Percentiles rank a stretch among this genome's conserved stretches.
These are phyloP conservation scores for Umimayanthus kanabou DNA, from an alignment of 92 coral and sea anemone species.

Conservation along the genomic window DNA sequence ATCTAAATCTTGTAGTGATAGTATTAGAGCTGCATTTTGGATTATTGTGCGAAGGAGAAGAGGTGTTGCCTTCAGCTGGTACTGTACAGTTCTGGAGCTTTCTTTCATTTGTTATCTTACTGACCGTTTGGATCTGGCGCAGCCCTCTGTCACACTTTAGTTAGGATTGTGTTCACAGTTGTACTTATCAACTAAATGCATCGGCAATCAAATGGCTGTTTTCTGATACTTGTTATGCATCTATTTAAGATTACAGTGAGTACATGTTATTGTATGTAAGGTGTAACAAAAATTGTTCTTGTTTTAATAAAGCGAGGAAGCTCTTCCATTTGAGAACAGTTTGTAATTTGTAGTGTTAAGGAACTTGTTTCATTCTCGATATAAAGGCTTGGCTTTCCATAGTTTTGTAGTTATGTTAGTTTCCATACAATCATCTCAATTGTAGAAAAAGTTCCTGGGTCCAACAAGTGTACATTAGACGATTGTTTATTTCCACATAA, in stretches of 20 bases:
- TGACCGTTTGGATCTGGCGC: background rate
- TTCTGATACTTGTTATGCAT: constrained; percentile 5
- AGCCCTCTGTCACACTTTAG: background rate
- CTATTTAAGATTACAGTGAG: constrained; percentile 27
- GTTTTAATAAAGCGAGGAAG: constrained; percentile 24
- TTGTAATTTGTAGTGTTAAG: too few species aligned
- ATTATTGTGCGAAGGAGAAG: background rate
- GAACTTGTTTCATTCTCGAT: too few species aligned
- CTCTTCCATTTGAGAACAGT: background rate
- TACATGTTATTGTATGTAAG: constrained; percentile 9
- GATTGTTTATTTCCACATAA: too few species aligned
- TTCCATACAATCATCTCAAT: too few species aligned
- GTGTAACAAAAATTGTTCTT: constrained; percentile 12
- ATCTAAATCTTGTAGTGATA: background rate
- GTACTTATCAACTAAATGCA: constrained; percentile 23
- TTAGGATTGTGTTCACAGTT: constrained; percentile 16
- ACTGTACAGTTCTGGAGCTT: background rate
- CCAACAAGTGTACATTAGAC: too few species aligned
- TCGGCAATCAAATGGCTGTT: constrained; percentile 8
- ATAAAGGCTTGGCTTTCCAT: too few species aligned
- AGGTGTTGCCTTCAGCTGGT: too few species aligned
- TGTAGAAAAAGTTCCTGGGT: too few species aligned
- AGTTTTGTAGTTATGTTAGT: too few species aligned
- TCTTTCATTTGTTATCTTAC: background rate
- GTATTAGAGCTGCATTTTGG: background rate